A percentile compares a stretch with the other conserved stretches of the same genome.
These are phyloP conservation scores for Herpetotheres cachinnans DNA, from an alignment of 2,113 vertebrate genomes.

Conservation along the genomic window DNA sequence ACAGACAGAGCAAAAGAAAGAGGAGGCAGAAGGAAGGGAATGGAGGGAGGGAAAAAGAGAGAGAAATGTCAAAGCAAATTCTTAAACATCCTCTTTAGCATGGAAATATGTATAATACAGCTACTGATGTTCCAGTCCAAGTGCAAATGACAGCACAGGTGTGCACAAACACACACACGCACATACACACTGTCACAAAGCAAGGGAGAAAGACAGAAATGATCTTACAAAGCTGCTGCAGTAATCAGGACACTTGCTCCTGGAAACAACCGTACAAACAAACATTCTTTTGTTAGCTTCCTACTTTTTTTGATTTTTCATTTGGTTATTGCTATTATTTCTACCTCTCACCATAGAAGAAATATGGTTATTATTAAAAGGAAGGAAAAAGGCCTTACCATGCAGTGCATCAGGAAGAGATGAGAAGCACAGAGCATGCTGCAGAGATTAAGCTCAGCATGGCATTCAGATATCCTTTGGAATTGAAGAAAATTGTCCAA, in stretches of 20 bases:
- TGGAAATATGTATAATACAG: not conserved
- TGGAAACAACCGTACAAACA: not conserved
- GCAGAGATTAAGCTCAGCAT: conserved; percentile 76
- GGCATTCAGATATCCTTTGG: conserved; percentile 71
- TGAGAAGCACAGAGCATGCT: conserved; percentile 86
- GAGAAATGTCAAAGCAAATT: not conserved
- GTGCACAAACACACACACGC: not conserved
- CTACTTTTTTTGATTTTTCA: not conserved
- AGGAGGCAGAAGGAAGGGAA: not conserved
- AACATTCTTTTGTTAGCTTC: not conserved
- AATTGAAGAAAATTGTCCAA: conserved; percentile 70
- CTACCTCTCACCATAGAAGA: not conserved
- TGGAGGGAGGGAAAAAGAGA: not conserved
- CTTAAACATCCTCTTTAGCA: not conserved
- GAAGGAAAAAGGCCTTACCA: conserved; percentile 81
- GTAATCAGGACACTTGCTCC: conserved; percentile 21
- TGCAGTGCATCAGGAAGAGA: conserved; percentile 94
- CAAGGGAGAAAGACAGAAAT: conserved; percentile 12
- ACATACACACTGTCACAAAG: not conserved
- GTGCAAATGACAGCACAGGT: not conserved
- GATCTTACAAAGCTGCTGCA: conserved; percentile 47
- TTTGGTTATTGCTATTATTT: not conserved
- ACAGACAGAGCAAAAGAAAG: not conserved
- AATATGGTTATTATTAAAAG: conserved; percentile 21
- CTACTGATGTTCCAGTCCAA: not conserved